Percentiles rank a stretch among this genome's conserved stretches.
phyloP scores from a whole-genome alignment of 35 echinoderm and acorn worm species.

The Ophioderma brevispina region DNA sequence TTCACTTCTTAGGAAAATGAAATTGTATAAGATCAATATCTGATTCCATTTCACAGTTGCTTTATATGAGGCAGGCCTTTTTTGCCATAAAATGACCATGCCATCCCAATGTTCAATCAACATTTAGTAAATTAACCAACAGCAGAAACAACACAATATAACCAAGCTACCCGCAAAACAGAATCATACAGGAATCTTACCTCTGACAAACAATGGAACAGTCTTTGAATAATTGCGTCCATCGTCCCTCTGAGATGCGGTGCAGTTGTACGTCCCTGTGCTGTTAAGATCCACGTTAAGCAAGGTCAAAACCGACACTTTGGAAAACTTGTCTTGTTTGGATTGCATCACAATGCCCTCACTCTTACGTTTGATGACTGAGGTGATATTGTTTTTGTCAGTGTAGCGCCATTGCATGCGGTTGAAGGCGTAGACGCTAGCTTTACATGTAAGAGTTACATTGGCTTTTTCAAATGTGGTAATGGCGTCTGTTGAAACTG shows the following conservation, averaged over 20 bases:
- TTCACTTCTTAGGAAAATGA: too few relatives aligned
- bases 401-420: conserved; percentile 26
- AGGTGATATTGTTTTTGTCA: conserved; percentile 5
- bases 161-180: too few relatives aligned
- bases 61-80: too few relatives aligned
- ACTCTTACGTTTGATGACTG: neutral
- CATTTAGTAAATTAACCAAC: too few relatives aligned
- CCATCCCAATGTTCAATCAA: too few relatives aligned
- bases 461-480: conserved; percentile 4
- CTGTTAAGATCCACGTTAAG: conserved; percentile 20
- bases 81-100: too few relatives aligned
- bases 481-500: neutral
- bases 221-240: neutral
- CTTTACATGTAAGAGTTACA: conserved; percentile 51
- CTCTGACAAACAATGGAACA: neutral
- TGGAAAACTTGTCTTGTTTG: neutral
- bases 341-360: neutral
- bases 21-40: too few relatives aligned
- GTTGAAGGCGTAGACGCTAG: conserved; percentile 56
- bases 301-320: conserved; percentile 45
- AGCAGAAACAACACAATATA: too few relatives aligned
- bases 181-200: neutral
- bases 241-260: conserved; percentile 17
- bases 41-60: too few relatives aligned
- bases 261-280: conserved; percentile 43